Conservation (phyloP, 2,888 invertebrate species). For the Drosophila conformis region DNA sequence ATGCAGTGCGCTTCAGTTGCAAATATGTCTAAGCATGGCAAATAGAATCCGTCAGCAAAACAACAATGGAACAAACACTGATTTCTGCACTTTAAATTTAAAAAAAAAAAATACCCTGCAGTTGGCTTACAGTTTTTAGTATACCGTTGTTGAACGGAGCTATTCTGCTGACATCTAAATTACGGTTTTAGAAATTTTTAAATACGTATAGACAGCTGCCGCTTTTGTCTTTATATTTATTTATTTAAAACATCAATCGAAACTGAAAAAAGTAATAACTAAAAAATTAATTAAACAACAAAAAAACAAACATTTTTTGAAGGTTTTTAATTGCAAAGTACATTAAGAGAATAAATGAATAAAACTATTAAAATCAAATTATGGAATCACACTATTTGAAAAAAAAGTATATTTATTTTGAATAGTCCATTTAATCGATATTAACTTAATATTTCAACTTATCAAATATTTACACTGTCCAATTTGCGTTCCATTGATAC, state of each 20-base stretch:
- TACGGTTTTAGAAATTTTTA: neutral
- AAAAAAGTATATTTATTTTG: neutral
- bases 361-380: neutral
- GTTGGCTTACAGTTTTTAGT: neutral
- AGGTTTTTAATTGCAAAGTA: neutral
- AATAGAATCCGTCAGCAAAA: conserved; percentile 41
- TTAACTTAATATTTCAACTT: conserved; percentile 1
- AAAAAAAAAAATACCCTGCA: neutral
- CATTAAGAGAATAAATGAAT: neutral
- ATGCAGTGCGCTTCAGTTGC: conserved; percentile 54
- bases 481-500: neutral
- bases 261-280: neutral
- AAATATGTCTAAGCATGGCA: conserved; percentile 65
- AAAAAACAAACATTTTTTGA: neutral
- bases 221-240: neutral
- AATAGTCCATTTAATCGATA: neutral
- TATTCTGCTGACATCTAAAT: neutral
- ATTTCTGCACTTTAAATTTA: neutral
- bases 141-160: too few species aligned
- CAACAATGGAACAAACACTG: conserved; percentile 25
- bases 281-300: neutral
- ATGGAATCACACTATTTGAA: too few species aligned
- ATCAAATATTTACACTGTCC: conserved; percentile 47
- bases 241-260: neutral
- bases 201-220: neutral